Base-by-base conservation (phyloP, 2,113 vertebrate species). In the Thamnaconus septentrionalis region DNA sequence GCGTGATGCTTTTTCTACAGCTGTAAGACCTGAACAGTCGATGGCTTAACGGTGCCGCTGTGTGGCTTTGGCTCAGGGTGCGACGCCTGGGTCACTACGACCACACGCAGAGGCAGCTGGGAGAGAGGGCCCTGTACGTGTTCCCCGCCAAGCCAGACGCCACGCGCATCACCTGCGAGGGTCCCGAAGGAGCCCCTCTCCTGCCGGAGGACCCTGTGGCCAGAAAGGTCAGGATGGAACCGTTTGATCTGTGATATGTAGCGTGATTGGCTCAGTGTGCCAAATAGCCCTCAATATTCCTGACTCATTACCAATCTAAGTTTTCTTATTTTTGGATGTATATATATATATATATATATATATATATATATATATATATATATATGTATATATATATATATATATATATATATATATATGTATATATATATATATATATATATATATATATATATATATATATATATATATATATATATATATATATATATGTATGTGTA, bases 71-170 rank as follows among this genome's bases (percentile, higher is more conserved):
- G 41, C 53, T 51, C 76, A 99, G 96, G 87, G 97, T 98, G 71
- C 94, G 94, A 81, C 94, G 96, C 49, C 90, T 99, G 11, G 95
- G 96, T 12, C 97, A 96, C 85, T 99, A 97, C 69, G 97, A 99
- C 89, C 97, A 99, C 90, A 96, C 96, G 57, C 96, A 98, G 88
- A 93, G 95, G 83, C 95, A 97, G 87, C 94, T 99, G 42, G 97
- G 96, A 40, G 96, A 98, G 66, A 91, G 97, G 51, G 96, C 95
- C 41, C 93, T 99, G 7, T 98, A 98, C 51, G 91, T 98, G 57
- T 96, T 98, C 84, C 95, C 96, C 0, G 94, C 94, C 64, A 97
- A 97, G 85, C 95, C 95, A 43, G 96, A 98, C 55, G 92, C 95
- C 76, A 95, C 95, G 48, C 94, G 91, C 79, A 95, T 98, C 85